Base-by-base conservation (phyloP, 2,888 invertebrate species). In the Drosophila neonasuta region DNA sequence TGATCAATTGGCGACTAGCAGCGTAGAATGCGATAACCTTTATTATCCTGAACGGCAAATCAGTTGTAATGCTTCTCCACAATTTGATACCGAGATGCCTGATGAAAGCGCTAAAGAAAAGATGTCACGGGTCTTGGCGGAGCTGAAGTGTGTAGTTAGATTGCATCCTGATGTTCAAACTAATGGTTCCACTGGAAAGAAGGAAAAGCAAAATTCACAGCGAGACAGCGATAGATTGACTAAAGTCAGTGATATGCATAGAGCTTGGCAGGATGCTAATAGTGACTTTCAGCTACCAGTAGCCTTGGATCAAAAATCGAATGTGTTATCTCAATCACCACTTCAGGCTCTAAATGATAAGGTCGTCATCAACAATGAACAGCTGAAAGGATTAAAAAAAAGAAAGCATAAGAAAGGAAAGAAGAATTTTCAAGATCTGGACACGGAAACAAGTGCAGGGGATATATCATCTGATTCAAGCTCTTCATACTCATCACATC, bases 71-170 rank as follows among this genome's bases (percentile, higher is more conserved):
- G 36, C 6, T n/a, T 36, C 41, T 30, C 15, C 41, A 7, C 55
- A 71, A 36, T n/a, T 5, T n/a, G n/a, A 36, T 4, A 34, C 42
- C 17, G 75, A 77, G 4, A 6, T 36, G 4, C 94, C 94, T 0
- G 93, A 93, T 79, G 94, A 95, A 81, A 92, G 93, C 70, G 93
- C 96, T 0, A 96, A 95, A 90, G 94, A 95, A 83, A 93, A 93
- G 88, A 97, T 97, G 96, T 94, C 94, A 0, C 94, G 94, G 77
- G 97, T 97, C 0, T 89, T 97, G 2, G 91, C 94, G 58, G 97
- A 97, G 88, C 90, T 97, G 0, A 93, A 94, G 87, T 91, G 94
- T 59, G 95, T 95, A 89, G 94, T 96, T 0, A 92, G 91, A 78
- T 9, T 74, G 7, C 63, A 80, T 5, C 74, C 77, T 1, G 76